These are phyloP conservation scores for Apocrypta bakeri DNA, from an alignment of 1,140 invertebrate genomes.

Conservation along the genomic window DNA sequence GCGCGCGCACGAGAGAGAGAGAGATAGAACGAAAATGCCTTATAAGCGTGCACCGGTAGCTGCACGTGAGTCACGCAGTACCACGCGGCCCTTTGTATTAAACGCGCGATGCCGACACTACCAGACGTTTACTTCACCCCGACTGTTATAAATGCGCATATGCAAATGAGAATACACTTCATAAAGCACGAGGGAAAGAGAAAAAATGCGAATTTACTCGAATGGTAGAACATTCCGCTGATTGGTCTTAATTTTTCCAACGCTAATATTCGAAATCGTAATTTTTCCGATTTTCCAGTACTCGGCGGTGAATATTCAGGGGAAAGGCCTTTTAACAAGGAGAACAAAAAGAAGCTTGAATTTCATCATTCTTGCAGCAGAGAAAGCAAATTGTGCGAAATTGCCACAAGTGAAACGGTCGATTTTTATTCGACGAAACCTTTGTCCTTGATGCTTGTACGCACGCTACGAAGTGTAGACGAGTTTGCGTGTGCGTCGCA, in stretches of 20 bases:
- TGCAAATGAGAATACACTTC: not conserved
- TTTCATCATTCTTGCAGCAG: not conserved
- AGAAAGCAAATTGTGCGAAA: not conserved
- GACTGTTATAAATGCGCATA: not conserved
- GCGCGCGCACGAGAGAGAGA: slow-evolving; percentile 35
- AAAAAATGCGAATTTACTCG: not conserved
- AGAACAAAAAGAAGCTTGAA: not conserved
- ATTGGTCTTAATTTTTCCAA: not conserved
- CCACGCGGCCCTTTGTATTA: slow-evolving; percentile 65
- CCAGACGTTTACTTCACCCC: not conserved
- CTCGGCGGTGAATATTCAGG: too few species aligned
- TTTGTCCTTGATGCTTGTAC: not conserved
- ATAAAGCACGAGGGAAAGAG: not conserved
- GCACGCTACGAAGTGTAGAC: not conserved
- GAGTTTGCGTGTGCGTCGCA: not conserved
- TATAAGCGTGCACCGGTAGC: slow-evolving; percentile 55
- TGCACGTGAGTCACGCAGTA: slow-evolving; percentile 67
- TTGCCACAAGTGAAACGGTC: not conserved
- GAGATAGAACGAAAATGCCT: slow-evolving; percentile 30
- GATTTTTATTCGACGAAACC: not conserved
- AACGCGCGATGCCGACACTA: slow-evolving; percentile 55
- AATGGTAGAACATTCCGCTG: not conserved
- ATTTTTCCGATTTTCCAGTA: too few species aligned
- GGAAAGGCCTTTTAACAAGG: not conserved
- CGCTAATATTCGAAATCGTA: too few species aligned